These are phyloP conservation scores for Pseudococcus longispinus DNA, from an alignment of 2,888 invertebrate genomes.

Conservation along the genomic window DNA sequence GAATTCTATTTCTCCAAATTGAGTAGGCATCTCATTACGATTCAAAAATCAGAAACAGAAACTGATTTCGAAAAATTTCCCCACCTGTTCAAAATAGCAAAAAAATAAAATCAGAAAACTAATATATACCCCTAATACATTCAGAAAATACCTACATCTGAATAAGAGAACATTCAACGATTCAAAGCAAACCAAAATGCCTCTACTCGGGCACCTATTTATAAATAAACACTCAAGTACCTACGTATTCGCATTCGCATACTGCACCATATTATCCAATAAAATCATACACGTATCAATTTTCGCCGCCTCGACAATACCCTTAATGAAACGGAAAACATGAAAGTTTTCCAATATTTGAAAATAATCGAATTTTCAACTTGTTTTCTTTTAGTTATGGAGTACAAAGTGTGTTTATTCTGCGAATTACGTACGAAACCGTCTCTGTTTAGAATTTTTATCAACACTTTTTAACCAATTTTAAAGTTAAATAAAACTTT, in stretches of 20 bases:
- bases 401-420: constrained; percentile 49
- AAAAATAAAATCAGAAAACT: too few species aligned
- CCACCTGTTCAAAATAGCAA: too few species aligned
- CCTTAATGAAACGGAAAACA: constrained; percentile 35
- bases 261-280: neutral
- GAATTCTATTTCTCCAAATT: too few species aligned
- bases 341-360: constrained; percentile 46
- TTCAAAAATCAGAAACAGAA: too few species aligned
- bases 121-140: too few species aligned
- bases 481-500: constrained; percentile 47
- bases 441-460: constrained; percentile 53
- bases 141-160: too few species aligned
- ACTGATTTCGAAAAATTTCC: too few species aligned
- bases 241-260: neutral
- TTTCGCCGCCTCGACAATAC: neutral
- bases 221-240: neutral
- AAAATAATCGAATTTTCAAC: constrained; percentile 50
- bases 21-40: too few species aligned
- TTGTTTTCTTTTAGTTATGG: constrained; percentile 48
- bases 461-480: constrained; percentile 35
- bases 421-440: constrained; percentile 39
- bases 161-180: too few species aligned
- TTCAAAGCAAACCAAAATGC: too few species aligned
- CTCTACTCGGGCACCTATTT: neutral
- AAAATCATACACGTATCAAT: neutral